Conservation (phyloP, 2,888 invertebrate genomes). For the Halocaridina rubra region DNA sequence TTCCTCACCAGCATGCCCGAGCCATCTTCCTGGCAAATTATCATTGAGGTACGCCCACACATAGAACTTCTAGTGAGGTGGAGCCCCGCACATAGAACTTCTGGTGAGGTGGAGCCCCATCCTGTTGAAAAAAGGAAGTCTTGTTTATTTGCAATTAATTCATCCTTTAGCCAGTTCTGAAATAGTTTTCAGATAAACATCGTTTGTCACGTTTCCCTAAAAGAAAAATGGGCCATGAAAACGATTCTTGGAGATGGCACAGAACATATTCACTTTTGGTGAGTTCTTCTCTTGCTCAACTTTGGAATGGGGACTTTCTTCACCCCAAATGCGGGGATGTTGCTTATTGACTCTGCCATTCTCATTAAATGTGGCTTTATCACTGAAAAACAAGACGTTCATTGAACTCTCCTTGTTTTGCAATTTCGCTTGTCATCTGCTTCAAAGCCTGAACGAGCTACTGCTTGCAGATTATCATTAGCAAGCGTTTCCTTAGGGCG, state of each 20-base stretch:
- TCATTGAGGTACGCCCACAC: not conserved
- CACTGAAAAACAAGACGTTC: slow-evolving; percentile 1
- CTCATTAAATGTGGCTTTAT: not conserved
- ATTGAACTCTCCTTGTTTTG: not conserved
- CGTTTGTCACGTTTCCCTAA: not conserved
- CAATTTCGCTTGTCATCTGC: not conserved
- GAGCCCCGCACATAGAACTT: not conserved
- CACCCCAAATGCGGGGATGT: not conserved
- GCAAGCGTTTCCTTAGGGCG: not conserved
- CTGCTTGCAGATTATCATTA: not conserved
- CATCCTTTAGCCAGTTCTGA: not conserved
- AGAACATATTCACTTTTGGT: not conserved
- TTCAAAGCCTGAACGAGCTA: too few relatives aligned
- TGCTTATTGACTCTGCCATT: not conserved
- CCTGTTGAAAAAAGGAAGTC: not conserved
- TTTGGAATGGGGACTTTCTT: not conserved
- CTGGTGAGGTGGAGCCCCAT: not conserved
- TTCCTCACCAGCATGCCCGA: not conserved
- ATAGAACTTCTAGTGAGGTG: not conserved
- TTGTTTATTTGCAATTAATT: not conserved
- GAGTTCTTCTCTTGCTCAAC: not conserved
- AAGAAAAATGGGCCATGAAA: not conserved
- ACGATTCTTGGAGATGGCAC: not conserved
- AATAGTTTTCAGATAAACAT: not conserved
- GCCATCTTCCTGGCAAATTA: not conserved